These are phyloP conservation scores for Drosophila kanekoi DNA, from an alignment of 2,888 invertebrate genomes.

Conservation along the genomic window DNA sequence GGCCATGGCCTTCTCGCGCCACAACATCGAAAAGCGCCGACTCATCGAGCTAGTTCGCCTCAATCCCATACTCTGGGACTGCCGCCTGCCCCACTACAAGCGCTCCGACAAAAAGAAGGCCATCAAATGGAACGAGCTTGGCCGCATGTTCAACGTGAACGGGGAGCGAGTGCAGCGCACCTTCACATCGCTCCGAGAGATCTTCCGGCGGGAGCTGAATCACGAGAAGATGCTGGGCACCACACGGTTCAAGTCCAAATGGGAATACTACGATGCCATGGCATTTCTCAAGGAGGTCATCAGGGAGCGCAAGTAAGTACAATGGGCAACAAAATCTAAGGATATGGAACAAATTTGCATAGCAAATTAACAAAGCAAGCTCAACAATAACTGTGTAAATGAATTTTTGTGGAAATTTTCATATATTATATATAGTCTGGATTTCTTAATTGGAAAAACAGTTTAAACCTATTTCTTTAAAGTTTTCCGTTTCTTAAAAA, in stretches of 20 bases:
- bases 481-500: no score
- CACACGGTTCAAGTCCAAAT: slow-evolving; percentile 82
- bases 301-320: slow-evolving; percentile 82
- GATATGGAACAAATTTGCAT: background rate
- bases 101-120: slow-evolving; percentile 84
- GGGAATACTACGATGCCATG: slow-evolving; percentile 84
- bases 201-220: slow-evolving; percentile 82
- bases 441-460: no score
- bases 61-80: slow-evolving; percentile 84
- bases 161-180: slow-evolving; percentile 84
- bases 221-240: slow-evolving; percentile 83
- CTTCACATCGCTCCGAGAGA: slow-evolving; percentile 83
- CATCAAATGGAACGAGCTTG: slow-evolving; percentile 83
- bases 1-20: slow-evolving; percentile 83
- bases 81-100: slow-evolving; percentile 83
- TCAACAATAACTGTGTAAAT: no score
- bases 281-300: slow-evolving; percentile 83
- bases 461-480: no score
- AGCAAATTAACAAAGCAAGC: no score
- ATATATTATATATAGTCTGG: no score
- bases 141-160: slow-evolving; percentile 82
- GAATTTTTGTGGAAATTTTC: no score
- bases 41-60: slow-evolving; percentile 84
- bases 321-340: background rate
- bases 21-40: slow-evolving; percentile 84